Conservation (phyloP, 1,140 invertebrate species). For the Drosophila melanica region DNA sequence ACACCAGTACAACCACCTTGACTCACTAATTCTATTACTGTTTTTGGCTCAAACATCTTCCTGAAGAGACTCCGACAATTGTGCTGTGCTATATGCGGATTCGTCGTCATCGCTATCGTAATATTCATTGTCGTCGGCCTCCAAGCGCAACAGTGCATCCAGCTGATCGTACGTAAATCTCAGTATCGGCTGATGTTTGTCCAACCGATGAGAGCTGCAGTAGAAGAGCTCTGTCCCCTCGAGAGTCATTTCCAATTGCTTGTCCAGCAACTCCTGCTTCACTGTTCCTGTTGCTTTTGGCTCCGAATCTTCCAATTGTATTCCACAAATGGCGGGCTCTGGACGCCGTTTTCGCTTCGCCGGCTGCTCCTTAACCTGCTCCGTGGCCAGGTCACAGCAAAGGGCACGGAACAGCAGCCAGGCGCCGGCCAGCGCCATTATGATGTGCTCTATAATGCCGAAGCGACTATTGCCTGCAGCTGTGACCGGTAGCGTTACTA, state of each 20-base stretch:
- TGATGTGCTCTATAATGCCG: slow-evolving; percentile 12
- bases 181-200: slow-evolving; percentile 1
- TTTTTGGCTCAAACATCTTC: background rate
- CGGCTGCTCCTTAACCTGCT: background rate
- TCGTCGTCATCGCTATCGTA: background rate
- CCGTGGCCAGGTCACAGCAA: background rate
- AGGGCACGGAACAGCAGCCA: slow-evolving; percentile 29
- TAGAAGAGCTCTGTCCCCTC: slow-evolving; percentile 5
- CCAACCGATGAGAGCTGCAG: slow-evolving; percentile 1
- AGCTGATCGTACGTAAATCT: slow-evolving; percentile 23
- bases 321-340: background rate
- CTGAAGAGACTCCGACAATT: background rate
- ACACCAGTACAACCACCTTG: too few species aligned
- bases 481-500: slow-evolving; percentile 10
- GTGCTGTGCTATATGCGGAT: background rate
- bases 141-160: slow-evolving; percentile 13
- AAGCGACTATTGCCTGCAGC: background rate
- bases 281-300: background rate
- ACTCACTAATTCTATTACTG: background rate
- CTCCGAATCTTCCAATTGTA: background rate
- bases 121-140: background rate
- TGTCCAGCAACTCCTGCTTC: background rate
- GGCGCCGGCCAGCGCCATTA: slow-evolving; percentile 24
- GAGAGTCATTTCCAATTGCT: too few species aligned
- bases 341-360: background rate